Percentiles rank a stretch among this genome's conserved stretches.
These are phyloP conservation scores for Ceratotherium simum DNA, from an alignment of 2,113 vertebrate genomes.

Conservation along the genomic window DNA sequence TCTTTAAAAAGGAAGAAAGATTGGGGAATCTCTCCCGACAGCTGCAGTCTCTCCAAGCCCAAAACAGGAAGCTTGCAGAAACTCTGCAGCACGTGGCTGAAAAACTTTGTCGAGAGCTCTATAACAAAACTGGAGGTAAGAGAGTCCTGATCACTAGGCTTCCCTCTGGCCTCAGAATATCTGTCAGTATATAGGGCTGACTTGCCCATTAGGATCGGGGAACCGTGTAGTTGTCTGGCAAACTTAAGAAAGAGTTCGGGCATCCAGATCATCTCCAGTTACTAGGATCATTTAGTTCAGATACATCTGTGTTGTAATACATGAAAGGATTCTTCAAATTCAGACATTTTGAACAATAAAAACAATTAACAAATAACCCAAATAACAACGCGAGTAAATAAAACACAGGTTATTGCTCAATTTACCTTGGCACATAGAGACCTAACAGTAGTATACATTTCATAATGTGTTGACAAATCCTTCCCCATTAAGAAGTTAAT, in stretches of 20 bases:
- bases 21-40: constrained; percentile 70
- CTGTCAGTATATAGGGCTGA: neutral
- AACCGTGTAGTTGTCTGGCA: neutral
- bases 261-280: neutral
- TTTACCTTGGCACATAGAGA: neutral
- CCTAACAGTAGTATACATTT: neutral
- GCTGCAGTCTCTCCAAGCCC: constrained; percentile 57
- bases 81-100: constrained; percentile 66
- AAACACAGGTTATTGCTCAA: neutral
- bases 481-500: neutral
- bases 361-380: neutral
- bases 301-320: neutral
- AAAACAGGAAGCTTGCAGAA: constrained; percentile 61
- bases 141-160: neutral
- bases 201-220: neutral
- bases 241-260: neutral
- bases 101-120: constrained; percentile 79
- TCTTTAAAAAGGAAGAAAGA: constrained; percentile 69
- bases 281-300: neutral
- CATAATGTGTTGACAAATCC: neutral
- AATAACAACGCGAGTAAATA: neutral
- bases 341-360: neutral
- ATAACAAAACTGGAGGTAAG: constrained; percentile 77
- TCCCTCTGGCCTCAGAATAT: fast-evolving
- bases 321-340: neutral